Conservation (phyloP, 2,888 invertebrate genomes). For the Clunio marinus region DNA sequence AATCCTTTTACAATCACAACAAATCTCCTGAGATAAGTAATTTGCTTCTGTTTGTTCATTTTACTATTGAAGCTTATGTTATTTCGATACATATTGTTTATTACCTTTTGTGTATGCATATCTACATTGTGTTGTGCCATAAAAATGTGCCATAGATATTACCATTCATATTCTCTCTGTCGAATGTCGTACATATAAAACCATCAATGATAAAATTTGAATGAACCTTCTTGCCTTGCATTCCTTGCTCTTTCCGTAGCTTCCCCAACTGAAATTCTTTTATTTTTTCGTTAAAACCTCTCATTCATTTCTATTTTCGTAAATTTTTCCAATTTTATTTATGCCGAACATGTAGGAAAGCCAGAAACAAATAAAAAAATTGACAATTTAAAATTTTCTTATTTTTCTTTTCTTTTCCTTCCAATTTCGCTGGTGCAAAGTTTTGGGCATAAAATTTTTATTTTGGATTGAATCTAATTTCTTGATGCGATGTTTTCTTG, state of each 20-base stretch:
- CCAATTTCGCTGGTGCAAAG: not conserved
- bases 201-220: conserved; percentile 37
- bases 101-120: not conserved
- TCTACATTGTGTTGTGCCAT: conserved; percentile 19
- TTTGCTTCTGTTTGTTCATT: no score
- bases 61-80: not conserved
- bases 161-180: not conserved
- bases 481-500: not conserved
- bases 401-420: conserved; percentile 4
- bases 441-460: not conserved
- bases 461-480: conserved; percentile 1
- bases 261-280: not conserved
- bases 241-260: not conserved
- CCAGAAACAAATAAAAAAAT: not conserved
- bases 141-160: conserved; percentile 32
- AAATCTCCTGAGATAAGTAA: not conserved
- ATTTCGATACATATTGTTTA: conserved; percentile 14
- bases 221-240: not conserved
- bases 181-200: no score
- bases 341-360: conserved; percentile 15
- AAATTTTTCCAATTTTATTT: conserved; percentile 4
- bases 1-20: conserved; percentile 3
- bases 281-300: no score
- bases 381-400: conserved; percentile 26
- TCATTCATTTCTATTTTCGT: not conserved